Conservation (phyloP, 2,888 invertebrate species). For the Didymodactylos carnosus region DNA sequence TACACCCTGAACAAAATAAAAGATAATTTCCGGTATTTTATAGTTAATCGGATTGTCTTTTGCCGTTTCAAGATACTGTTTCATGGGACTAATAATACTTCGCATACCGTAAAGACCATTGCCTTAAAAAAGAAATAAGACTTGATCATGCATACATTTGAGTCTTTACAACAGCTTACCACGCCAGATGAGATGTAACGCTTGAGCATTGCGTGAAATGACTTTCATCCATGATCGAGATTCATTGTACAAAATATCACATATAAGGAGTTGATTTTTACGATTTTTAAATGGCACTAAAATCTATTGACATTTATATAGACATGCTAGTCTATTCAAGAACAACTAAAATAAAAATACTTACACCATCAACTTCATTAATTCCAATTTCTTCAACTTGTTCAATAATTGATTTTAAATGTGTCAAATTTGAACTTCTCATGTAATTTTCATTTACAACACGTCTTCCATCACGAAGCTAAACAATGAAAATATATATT, state of each 20-base stretch:
- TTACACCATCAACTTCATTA: background rate
- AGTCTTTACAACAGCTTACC: background rate
- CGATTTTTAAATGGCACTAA: background rate
- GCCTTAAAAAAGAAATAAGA: background rate
- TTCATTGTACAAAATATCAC: background rate
- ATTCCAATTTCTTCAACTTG: background rate
- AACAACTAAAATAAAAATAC: too few species aligned
- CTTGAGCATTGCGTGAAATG: background rate
- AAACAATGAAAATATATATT: background rate
- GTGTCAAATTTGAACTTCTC: background rate
- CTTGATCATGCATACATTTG: too few species aligned
- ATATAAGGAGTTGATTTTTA: background rate
- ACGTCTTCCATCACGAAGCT: background rate
- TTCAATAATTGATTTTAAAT: background rate
- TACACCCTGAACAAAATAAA: background rate
- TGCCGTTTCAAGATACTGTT: background rate
- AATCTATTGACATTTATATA: background rate
- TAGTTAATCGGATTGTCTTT: background rate
- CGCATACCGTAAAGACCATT: background rate
- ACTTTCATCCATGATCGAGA: background rate
- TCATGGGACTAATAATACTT: background rate
- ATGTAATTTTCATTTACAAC: background rate
- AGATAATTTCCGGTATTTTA: background rate
- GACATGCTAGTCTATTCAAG: too few species aligned
- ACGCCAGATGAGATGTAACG: background rate